Conservation (phyloP, 1,140 invertebrate species). For the Drosophila ogumai region DNA sequence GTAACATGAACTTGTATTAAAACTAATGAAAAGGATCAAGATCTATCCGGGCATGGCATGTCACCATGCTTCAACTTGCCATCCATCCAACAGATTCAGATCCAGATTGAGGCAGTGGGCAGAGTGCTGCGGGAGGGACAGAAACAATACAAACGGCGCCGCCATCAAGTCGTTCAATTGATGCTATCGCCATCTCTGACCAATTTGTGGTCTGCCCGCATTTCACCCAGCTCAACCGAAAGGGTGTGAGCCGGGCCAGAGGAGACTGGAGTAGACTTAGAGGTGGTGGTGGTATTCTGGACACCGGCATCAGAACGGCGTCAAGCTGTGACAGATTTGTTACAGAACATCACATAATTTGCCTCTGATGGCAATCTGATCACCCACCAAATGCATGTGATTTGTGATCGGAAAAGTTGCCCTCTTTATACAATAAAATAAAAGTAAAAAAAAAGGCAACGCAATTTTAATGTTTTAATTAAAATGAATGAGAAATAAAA, state of each 20-base stretch:
- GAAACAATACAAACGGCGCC: constrained; percentile 55
- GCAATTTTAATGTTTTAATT: background rate
- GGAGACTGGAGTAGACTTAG: constrained; percentile 18
- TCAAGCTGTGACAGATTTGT: constrained; percentile 60
- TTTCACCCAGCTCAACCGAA: constrained; percentile 27
- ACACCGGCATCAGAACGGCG: constrained; percentile 45
- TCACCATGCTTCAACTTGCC: background rate
- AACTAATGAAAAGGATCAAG: background rate
- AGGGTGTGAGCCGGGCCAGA: constrained; percentile 54
- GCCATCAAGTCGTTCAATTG: constrained; percentile 53
- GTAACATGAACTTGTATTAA: background rate
- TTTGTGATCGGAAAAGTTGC: constrained; percentile 4
- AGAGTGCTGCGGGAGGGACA: constrained; percentile 35
- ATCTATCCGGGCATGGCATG: background rate
- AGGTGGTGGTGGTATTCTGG: constrained; percentile 40
- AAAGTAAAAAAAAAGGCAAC: background rate
- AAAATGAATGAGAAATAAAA: background rate
- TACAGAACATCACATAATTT: constrained; percentile 45
- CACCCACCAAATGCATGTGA: constrained; percentile 14
- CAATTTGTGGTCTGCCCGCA: constrained; percentile 70
- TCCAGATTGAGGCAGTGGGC: constrained; percentile 46
- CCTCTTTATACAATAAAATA: background rate
- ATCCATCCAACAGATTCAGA: constrained; percentile 32
- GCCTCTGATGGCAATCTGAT: constrained; percentile 29
- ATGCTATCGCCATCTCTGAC: constrained; percentile 56